Percentiles rank a stretch among this genome's conserved stretches.
These are phyloP conservation scores for Paramuricea clavata DNA, from an alignment of 92 coral and sea anemone genomes.

Conservation along the genomic window DNA sequence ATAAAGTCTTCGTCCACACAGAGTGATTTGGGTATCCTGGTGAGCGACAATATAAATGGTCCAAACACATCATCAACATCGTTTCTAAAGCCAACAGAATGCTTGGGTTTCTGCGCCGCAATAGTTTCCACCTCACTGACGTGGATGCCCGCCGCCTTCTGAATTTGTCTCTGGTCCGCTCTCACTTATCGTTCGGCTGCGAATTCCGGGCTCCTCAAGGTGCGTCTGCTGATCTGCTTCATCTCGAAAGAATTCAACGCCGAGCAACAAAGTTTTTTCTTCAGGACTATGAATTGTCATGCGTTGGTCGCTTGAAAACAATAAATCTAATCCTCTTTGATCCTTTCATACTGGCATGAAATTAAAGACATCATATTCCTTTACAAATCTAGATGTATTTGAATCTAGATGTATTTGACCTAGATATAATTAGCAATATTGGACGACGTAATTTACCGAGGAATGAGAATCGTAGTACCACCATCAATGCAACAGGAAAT, in stretches of 20 bases:
- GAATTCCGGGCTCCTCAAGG: constrained; percentile 35
- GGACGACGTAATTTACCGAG: no score
- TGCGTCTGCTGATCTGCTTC: neutral
- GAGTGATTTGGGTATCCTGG: constrained; percentile 4
- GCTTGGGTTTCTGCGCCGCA: constrained; percentile 23
- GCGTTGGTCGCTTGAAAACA: no score
- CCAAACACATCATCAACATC: constrained; percentile 18
- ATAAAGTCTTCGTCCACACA: constrained; percentile 6
- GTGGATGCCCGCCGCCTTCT: constrained; percentile 21
- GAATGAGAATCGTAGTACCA: no score
- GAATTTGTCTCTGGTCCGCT: neutral
- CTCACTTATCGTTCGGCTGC: constrained; percentile 17
- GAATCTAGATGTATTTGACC: no score
- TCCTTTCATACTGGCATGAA: no score
- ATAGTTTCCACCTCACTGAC: constrained; percentile 27
- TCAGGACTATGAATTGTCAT: neutral
- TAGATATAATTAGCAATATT: no score
- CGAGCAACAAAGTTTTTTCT: neutral
- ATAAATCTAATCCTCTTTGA: no score
- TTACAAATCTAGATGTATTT: no score
- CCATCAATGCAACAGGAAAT: no score
- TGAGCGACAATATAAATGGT: constrained; percentile 23
- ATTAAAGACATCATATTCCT: no score
- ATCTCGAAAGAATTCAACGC: neutral
- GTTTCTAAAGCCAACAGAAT: constrained; percentile 17